Conservation (phyloP, 2,888 invertebrate species). For the Polymixis lichenea region DNA sequence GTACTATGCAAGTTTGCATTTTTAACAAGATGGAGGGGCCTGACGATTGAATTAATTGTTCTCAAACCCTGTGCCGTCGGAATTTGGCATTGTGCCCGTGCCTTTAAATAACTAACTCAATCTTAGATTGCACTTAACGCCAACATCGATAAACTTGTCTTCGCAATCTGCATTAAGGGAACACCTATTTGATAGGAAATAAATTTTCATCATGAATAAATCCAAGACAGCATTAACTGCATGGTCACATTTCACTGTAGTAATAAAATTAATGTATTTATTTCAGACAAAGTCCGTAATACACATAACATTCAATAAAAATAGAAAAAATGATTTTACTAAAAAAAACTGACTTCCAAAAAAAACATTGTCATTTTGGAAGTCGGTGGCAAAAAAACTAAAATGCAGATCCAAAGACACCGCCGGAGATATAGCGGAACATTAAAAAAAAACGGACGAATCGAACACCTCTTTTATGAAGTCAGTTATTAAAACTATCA, state of each 20-base stretch:
- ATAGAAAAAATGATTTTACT: too few relatives aligned
- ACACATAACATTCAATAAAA: background rate
- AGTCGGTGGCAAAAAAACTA: too few relatives aligned
- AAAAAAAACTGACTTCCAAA: too few relatives aligned
- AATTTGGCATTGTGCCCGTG: constrained; percentile 26
- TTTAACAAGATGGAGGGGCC: background rate
- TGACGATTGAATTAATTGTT: constrained; percentile 18
- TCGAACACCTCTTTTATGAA: too few relatives aligned
- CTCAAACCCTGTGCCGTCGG: constrained; percentile 6
- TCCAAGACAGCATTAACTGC: background rate
- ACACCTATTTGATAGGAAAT: background rate
- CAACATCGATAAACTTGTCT: constrained; percentile 14
- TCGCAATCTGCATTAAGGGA: background rate
- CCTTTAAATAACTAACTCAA: constrained; percentile 17
- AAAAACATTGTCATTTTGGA: background rate
- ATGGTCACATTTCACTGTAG: background rate
- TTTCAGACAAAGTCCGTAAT: background rate
- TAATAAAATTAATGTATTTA: background rate
- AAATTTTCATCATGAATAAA: background rate
- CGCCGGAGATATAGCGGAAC: too few relatives aligned
- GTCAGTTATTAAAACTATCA: too few relatives aligned
- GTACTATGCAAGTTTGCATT: background rate
- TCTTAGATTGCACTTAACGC: constrained; percentile 13
- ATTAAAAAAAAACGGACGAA: too few relatives aligned
- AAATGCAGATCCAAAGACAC: too few relatives aligned